Percentiles rank a stretch among this genome's conserved stretches.
Evolutionary conservation across 2,888 invertebrate species (phyloP).

Genomic region (Synanthedon tipuliformis): DNA sequence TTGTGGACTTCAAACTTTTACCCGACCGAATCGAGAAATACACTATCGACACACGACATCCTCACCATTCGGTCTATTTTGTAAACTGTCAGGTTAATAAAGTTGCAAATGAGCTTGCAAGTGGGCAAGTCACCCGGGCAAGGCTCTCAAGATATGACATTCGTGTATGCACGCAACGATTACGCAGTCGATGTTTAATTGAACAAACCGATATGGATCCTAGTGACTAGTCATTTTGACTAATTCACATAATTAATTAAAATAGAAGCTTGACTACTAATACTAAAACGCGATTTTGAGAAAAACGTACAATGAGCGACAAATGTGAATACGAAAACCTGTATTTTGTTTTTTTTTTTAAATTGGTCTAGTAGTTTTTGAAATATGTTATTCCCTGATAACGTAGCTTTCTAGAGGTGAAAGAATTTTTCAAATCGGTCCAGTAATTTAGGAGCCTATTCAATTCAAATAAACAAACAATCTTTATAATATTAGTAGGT

Average conservation of each 20-base stretch:
- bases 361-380: too few relatives aligned
- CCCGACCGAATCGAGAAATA: conserved; percentile 43
- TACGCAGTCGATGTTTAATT: conserved; percentile 30
- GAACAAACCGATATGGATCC: conserved; percentile 20
- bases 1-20: conserved; percentile 63
- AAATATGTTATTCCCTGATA: too few relatives aligned
- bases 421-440: too few relatives aligned
- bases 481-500: too few relatives aligned
- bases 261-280: too few relatives aligned
- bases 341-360: too few relatives aligned
- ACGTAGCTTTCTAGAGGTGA: too few relatives aligned
- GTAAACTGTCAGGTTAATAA: conserved; percentile 41
- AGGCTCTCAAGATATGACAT: conserved; percentile 53
- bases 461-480: too few relatives aligned
- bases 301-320: too few relatives aligned
- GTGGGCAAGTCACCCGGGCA: conserved; percentile 50
- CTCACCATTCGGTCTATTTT: conserved; percentile 15
- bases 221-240: not conserved
- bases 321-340: too few relatives aligned
- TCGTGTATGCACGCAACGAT: conserved; percentile 39
- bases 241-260: not conserved
- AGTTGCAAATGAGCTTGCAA: conserved; percentile 54
- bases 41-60: conserved; percentile 17
- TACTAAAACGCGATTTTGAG: too few relatives aligned
- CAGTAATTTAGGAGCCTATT: too few relatives aligned